A percentile compares a stretch with the other conserved stretches of the same genome.
Evolutionary conservation across 2,797 vertebrate genomes (phyloP).

Genomic region (Gymnoscopelus braueri): DNA sequence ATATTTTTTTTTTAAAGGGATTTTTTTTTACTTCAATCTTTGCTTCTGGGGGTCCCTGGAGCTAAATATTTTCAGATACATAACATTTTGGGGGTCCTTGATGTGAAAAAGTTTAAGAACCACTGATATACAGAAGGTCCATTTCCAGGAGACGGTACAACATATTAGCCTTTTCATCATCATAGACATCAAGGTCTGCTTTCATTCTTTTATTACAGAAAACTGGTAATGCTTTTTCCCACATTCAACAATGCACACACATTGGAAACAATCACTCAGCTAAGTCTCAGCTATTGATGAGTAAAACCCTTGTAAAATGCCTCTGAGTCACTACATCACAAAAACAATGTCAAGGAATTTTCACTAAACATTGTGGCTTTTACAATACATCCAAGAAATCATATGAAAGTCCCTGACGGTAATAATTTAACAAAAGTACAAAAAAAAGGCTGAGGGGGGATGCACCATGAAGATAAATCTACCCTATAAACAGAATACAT

Average conservation of each 20-base stretch:
- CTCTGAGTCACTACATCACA: slow-evolving; percentile 38
- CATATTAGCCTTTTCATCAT: neutral
- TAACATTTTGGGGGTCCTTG: too few species aligned
- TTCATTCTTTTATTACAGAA: slow-evolving; percentile 59
- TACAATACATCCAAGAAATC: slow-evolving; percentile 54
- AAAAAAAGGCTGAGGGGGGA: neutral
- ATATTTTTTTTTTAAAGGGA: too few species aligned
- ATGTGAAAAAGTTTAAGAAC: too few species aligned
- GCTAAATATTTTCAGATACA: too few species aligned
- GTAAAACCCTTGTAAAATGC: slow-evolving; percentile 60
- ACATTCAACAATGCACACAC: slow-evolving; percentile 60
- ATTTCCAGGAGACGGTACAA: neutral
- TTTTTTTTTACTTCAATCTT: too few species aligned
- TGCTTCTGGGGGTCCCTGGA: too few species aligned
- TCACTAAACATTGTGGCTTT: slow-evolving; percentile 58
- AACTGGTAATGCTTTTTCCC: slow-evolving; percentile 47
- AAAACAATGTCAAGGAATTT: slow-evolving; percentile 52
- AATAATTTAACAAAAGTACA: slow-evolving; percentile 60
- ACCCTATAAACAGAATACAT: neutral
- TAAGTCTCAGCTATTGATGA: slow-evolving; percentile 44
- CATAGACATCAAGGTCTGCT: slow-evolving; percentile 27
- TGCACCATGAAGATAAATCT: slow-evolving; percentile 10
- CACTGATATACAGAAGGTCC: neutral
- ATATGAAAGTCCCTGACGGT: slow-evolving; percentile 63
- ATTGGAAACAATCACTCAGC: slow-evolving; percentile 45